Percentiles rank a stretch among this genome's conserved stretches.
Conservation (phyloP, 2,888 invertebrate genomes). For the Plagodis pulveraria region DNA sequence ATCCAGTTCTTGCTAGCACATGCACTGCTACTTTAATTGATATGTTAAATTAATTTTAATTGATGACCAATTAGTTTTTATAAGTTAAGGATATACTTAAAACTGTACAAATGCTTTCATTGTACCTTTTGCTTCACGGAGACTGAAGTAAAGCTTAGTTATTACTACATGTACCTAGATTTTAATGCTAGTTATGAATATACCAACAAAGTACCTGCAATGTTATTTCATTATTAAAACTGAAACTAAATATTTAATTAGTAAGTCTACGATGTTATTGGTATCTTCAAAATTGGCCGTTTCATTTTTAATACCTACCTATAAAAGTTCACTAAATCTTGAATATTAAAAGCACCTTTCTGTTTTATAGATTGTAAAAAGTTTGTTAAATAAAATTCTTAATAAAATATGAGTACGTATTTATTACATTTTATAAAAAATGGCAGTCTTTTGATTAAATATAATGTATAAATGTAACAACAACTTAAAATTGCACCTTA, state of each 20-base stretch:
- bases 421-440: slow-evolving; percentile 58
- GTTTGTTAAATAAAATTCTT: slow-evolving; percentile 77
- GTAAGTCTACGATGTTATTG: slow-evolving; percentile 7
- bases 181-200: slow-evolving; percentile 26
- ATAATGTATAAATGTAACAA: slow-evolving; percentile 35
- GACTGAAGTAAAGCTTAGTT: slow-evolving; percentile 51
- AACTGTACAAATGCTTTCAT: slow-evolving; percentile 35
- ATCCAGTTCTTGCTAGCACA: too few relatives aligned
- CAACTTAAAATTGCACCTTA: slow-evolving; percentile 29
- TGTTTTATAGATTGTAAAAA: slow-evolving; percentile 62
- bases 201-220: slow-evolving; percentile 23
- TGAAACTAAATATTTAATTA: slow-evolving; percentile 1
- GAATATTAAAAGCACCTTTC: slow-evolving; percentile 66
- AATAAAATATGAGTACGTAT: slow-evolving; percentile 52
- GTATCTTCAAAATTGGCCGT: slow-evolving; percentile 28
- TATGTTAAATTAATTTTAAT: slow-evolving; percentile 20
- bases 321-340: slow-evolving; percentile 59
- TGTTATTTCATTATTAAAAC: background rate
- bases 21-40: background rate
- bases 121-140: slow-evolving; percentile 51
- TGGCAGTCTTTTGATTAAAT: slow-evolving; percentile 55
- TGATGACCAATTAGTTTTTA: slow-evolving; percentile 36
- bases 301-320: slow-evolving; percentile 26
- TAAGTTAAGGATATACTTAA: slow-evolving; percentile 13
- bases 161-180: slow-evolving; percentile 14